A percentile compares a stretch with the other conserved stretches of the same genome.
Conservation (phyloP, 2,797 vertebrate species). For the Sparidentex hasta region DNA sequence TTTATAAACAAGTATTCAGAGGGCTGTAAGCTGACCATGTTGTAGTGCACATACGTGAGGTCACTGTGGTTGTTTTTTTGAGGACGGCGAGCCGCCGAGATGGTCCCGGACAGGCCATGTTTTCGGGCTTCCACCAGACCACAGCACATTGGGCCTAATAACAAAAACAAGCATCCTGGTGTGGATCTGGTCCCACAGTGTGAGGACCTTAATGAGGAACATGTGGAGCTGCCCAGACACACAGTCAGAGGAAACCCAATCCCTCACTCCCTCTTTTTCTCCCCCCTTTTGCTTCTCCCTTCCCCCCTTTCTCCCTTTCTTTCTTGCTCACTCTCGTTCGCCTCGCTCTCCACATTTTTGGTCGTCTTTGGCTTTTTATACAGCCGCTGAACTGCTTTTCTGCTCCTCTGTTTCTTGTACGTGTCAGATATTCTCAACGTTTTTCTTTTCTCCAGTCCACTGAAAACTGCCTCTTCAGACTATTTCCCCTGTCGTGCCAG, state of each 20-base stretch:
- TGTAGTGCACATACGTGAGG: slow-evolving; percentile 23
- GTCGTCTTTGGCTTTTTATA: slow-evolving; percentile 12
- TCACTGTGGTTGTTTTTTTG: slow-evolving; percentile 40
- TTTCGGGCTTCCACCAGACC: slow-evolving; percentile 80
- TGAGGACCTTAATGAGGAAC: slow-evolving; percentile 89
- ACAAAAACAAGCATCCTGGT: slow-evolving; percentile 88
- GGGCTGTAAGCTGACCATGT: not conserved
- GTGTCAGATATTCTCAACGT: slow-evolving; percentile 14
- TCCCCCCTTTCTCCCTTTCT: slow-evolving; percentile 68
- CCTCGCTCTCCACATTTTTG: slow-evolving; percentile 52
- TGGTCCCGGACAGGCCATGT: slow-evolving; percentile 62
- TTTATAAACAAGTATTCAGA: not conserved
- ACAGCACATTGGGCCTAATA: slow-evolving; percentile 86
- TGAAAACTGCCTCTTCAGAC: slow-evolving; percentile 49
- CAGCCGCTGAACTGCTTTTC: slow-evolving; percentile 14
- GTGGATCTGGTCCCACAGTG: slow-evolving; percentile 86
- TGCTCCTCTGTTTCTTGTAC: not conserved
- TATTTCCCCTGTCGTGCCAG: slow-evolving; percentile 70
- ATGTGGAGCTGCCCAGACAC: slow-evolving; percentile 89
- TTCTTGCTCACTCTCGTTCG: slow-evolving; percentile 58
- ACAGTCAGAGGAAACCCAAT: slow-evolving; percentile 90
- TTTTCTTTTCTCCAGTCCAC: slow-evolving; percentile 14
- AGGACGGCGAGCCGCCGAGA: slow-evolving; percentile 59
- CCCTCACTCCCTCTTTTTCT: slow-evolving; percentile 69
- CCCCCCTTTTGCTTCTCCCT: slow-evolving; percentile 55